phyloP scores from a whole-genome alignment of 2,888 invertebrate species.

The Drosophila neonasuta region DNA sequence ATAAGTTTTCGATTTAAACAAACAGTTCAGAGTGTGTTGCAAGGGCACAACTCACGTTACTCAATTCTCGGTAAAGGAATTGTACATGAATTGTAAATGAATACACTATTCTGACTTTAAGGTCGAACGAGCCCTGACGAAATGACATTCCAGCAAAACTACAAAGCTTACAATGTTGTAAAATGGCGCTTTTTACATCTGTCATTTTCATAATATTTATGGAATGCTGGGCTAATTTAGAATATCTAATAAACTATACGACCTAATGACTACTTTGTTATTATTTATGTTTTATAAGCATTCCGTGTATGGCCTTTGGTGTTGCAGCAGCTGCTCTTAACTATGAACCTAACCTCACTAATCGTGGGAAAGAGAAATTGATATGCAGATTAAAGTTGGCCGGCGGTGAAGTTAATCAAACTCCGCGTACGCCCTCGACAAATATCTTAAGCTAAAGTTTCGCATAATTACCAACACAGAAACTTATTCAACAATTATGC shows the following conservation, averaged over 20 bases:
- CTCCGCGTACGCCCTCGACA: slow-evolving; percentile 54
- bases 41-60: slow-evolving; percentile 5
- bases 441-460: slow-evolving; percentile 50
- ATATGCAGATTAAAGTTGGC: slow-evolving; percentile 45
- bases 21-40: slow-evolving; percentile 15
- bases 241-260: background rate
- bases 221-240: background rate
- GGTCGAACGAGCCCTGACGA: slow-evolving; percentile 25
- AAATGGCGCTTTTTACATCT: background rate
- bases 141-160: slow-evolving; percentile 7
- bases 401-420: slow-evolving; percentile 40
- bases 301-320: background rate
- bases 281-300: background rate
- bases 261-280: background rate
- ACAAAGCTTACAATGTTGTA: background rate
- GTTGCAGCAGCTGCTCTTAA: background rate
- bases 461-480: slow-evolving; percentile 31
- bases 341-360: background rate
- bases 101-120: slow-evolving; percentile 22
- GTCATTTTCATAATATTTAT: slow-evolving; percentile 4
- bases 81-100: background rate
- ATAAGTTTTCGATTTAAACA: slow-evolving; percentile 28
- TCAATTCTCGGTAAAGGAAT: slow-evolving; percentile 21
- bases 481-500: slow-evolving; percentile 64
- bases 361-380: slow-evolving; percentile 61